Evolutionary conservation across 1,140 invertebrate genomes (phyloP), one percentile per base, ranked within the genome.

Genomic region (Ptiloglossa arizonensis): DNA sequence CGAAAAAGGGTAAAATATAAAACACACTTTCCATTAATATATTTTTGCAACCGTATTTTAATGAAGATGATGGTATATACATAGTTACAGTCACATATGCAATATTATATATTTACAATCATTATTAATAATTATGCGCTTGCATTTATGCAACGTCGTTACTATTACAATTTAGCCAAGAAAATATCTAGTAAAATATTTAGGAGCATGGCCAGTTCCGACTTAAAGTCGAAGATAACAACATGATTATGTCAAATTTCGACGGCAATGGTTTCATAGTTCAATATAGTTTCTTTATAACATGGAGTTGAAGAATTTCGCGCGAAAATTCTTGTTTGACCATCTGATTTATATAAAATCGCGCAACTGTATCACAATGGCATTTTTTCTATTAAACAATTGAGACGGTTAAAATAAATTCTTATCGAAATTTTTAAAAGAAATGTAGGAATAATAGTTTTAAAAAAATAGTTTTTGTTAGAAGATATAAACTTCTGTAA

Each of bases 71-170:
- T 50, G 29, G 22, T 87, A 87, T 88, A 87, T 87, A 87, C 86
- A 88, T 85, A 87, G 84, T 86, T 88, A 88, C 87, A 88, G 63
- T 82, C 79, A 82, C 84, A 88, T 88, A 82, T 87, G 86, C 86
- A 88, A 59, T 80, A 80, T 69, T 66, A 67, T 68, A 57, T 85
- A 82, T 86, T 68, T 85, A 85, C 80, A 86, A 57, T 85, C 72
- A 44, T 66, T 38, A 15, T 75, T 50, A 57, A 75, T 48, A 56
- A 59, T 56, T 44, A 76, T 56, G 22, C 44, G 32, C 15, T 41
- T 17, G 54, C 38, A 57, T 64, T 72, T 54, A 64, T 24, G 27
- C 22, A 67, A 60, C 50, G 35, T 38, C 11, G 13, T 46, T 32
- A 19, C 27, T 22, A 19, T 50, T n/a, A 48, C 8, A 50, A 8